Base-by-base conservation (phyloP, 2,113 vertebrate species). In the Gadus macrocephalus region DNA sequence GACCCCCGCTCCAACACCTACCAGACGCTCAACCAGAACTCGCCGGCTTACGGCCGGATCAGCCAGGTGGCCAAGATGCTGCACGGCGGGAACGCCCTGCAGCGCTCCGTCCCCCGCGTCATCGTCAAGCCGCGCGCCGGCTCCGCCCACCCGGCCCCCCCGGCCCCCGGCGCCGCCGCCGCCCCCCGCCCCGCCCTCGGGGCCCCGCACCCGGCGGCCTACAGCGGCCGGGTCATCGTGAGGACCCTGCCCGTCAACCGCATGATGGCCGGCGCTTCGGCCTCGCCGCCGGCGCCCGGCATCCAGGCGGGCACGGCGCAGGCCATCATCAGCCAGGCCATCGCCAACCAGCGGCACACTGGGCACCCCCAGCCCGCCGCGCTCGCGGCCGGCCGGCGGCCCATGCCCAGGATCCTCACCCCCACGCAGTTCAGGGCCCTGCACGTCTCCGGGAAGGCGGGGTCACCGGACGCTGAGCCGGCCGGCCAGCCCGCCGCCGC, bases 51-150 rank as follows among this genome's bases (percentile, higher is more conserved):
- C 62, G 86, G 22, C 56, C 87, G 81, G 56, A 93, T 93, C 27
- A 91, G 90, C 61, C 90, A 91, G 64, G 90, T 93, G 15, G 91
- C 90, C 1, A 91, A 85, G 64, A 74, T 93, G 58, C 81, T 93
- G 25, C 91, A 92, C 77, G 85, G 81, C 4, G 73, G 79, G 1
- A 87, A 78, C 9, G 16, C 81, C 17, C 27, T 88, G 62, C 84
- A 84, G 19, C 84, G 80, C 15, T 7, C 80, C 0, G 75, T 81
- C 6, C 87, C 91, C n/a, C 87, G 81, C 9, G 64, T 89, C 16
- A 42, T 89, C 0, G 65, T 91, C 62, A 86, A 73, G 78, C 69
- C 81, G 59, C 38, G 15, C n/a, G 1, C 81, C 61, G 19, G 17
- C 78, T 2, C 42, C 42, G 78, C 11, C 9, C 74, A 0, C 14